Evolutionary conservation across 2,797 vertebrate genomes (phyloP).

Genomic region (Coracias cyanogaster): DNA sequence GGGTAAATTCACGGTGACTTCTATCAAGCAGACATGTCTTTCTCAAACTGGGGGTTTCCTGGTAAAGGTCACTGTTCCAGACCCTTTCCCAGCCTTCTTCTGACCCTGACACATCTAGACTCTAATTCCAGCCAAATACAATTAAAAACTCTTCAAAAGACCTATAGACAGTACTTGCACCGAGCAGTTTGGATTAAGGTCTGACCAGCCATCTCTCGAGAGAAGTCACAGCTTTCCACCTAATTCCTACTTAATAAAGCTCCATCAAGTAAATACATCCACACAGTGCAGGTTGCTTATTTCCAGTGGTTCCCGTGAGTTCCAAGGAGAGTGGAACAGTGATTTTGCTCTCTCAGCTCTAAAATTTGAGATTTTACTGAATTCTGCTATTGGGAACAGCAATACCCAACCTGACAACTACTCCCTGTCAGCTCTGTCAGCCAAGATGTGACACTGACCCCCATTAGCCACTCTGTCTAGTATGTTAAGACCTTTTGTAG

Average conservation of each 20-base stretch:
- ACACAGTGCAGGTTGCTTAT: accelerated
- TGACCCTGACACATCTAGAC: neutral
- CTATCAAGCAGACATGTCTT: neutral
- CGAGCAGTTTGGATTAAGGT: neutral
- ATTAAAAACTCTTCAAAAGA: neutral
- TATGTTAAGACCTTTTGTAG: neutral
- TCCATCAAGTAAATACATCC: neutral
- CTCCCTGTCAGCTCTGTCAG: neutral
- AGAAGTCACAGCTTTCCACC: neutral
- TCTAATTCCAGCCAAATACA: neutral
- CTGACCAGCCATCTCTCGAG: neutral
- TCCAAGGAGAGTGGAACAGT: accelerated
- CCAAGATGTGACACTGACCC: neutral
- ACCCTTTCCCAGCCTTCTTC: neutral
- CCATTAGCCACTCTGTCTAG: neutral
- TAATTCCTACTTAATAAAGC: neutral
- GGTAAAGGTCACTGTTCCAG: neutral
- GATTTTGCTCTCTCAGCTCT: neutral
- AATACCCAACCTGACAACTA: neutral
- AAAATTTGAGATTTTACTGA: neutral
- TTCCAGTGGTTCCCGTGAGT: neutral
- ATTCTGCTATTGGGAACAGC: neutral
- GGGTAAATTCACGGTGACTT: neutral
- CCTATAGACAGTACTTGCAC: neutral
- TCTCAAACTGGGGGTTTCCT: neutral